Percentiles rank a stretch among this genome's conserved stretches.
Conservation (phyloP, 2,113 vertebrate genomes). For the Perccottus glenii region DNA sequence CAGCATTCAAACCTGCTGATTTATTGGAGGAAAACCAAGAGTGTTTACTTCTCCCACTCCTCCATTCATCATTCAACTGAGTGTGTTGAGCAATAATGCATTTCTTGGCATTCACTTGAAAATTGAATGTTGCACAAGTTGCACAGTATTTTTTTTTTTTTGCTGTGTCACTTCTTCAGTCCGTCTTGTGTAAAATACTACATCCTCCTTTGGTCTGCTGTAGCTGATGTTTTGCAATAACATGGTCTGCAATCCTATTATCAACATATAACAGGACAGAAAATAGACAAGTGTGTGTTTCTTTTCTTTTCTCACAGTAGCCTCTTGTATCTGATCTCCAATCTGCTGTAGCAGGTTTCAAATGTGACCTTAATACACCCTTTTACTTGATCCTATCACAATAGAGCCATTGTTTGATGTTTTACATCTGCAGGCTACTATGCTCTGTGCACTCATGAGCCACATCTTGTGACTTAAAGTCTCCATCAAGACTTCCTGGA, state of each 20-base stretch:
- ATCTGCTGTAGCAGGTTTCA: constrained; percentile 34
- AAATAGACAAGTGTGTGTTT: neutral
- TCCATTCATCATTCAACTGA: neutral
- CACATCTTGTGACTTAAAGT: constrained; percentile 72
- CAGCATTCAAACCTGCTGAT: constrained; percentile 22
- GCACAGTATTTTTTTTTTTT: constrained; percentile 2
- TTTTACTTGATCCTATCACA: constrained; percentile 52
- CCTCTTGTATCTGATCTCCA: constrained; percentile 9
- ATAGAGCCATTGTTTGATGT: constrained; percentile 70
- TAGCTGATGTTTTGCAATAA: constrained; percentile 42
- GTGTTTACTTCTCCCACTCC: constrained; percentile 2
- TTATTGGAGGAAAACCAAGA: constrained; percentile 35
- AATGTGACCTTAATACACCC: constrained; percentile 31
- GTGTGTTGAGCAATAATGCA: neutral
- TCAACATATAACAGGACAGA: constrained; percentile 55
- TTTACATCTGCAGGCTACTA: constrained; percentile 52
- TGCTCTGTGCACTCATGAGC: constrained; percentile 57
- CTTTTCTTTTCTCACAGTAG: neutral
- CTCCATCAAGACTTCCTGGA: constrained; percentile 39
- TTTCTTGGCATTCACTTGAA: constrained; percentile 3
- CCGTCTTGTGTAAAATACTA: constrained; percentile 9
- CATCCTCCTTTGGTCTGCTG: constrained; percentile 35
- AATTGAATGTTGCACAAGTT: neutral
- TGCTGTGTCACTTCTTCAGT: neutral
- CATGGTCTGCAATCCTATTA: constrained; percentile 16